Base-by-base conservation (phyloP, 2,797 vertebrate species). In the Labeo calbasu region DNA sequence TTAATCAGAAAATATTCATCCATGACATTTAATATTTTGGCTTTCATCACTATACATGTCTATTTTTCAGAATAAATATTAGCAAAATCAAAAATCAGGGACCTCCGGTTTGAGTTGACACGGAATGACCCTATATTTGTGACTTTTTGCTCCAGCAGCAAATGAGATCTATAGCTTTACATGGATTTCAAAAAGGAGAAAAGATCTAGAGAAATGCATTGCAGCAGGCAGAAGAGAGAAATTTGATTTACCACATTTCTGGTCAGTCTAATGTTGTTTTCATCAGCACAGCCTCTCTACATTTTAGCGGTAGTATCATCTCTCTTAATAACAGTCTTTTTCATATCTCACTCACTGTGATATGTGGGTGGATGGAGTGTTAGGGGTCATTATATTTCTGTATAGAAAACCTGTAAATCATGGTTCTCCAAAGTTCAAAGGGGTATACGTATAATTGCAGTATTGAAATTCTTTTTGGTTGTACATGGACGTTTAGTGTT, bases 311-410 rank as follows among this genome's bases (percentile, higher is more conserved):
- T n/a, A 2, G 2, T 21, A 40, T 40, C 21, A 68, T 68, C 17
- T 46, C 68, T 70, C 21, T 43, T 69, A 69, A 69, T 68, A 19
- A 40, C 17, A 46, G 11, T 46, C 21, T 70, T 40, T 68, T 68
- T 66, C 25, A 36, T 66, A 21, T 25, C 12, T 48, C 69, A 4
- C 21, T 48, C 11, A 48, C 2, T 23, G 21, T 48, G 7, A 25
- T 71, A 15, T 48, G n/a, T 71, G n/a, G 43, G n/a, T 71, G 46
- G 69, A 71, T 25, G 70, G n/a, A 51, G 23, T 51, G 14, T 72
- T 17, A n/a, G 5, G n/a, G 19, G 69, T 3, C 13, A 71, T 71
- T 15, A 14, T 6, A 71, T 71, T 68, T 36, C 9, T 68, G 32
- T 17, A 66, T 46, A 68, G 28, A 36, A 14, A 66, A 66, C 28